phyloP scores from a whole-genome alignment of 2,888 invertebrate genomes.

The Pristionchus entomophagus region DNA sequence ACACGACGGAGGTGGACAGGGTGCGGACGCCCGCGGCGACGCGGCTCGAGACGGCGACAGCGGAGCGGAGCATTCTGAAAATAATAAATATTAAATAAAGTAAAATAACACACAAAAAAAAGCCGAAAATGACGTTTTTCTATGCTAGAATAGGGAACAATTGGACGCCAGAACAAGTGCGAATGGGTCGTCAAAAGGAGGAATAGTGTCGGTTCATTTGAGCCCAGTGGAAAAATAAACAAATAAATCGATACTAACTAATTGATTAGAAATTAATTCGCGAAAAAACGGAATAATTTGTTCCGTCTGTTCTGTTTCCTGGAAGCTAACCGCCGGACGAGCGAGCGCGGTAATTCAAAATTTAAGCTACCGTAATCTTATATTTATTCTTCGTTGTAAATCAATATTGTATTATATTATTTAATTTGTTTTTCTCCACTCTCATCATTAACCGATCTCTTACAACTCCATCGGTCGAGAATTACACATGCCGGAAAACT shows the following conservation, averaged over 20 bases:
- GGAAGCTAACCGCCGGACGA: no score
- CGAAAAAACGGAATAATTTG: neutral
- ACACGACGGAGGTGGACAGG: constrained; percentile 10
- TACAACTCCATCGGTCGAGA: neutral
- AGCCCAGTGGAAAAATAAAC: neutral
- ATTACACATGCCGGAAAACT: constrained; percentile 21
- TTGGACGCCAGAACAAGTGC: neutral
- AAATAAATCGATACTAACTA: neutral
- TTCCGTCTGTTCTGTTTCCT: neutral
- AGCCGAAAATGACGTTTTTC: neutral
- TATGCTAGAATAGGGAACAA: neutral
- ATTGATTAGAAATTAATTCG: no score
- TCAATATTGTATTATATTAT: no score
- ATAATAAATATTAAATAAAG: neutral
- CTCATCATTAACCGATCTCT: neutral
- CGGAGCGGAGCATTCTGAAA: constrained; percentile 38
- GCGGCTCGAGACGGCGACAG: constrained; percentile 33
- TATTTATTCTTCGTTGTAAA: no score
- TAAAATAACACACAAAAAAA: neutral
- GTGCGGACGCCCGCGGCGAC: constrained; percentile 36
- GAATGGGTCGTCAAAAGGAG: neutral
- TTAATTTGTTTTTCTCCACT: neutral
- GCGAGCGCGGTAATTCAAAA: neutral
- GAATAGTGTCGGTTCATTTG: no score
- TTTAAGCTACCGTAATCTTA: neutral